phyloP scores from a whole-genome alignment of 2,797 vertebrate species.

The Ispidina picta region DNA sequence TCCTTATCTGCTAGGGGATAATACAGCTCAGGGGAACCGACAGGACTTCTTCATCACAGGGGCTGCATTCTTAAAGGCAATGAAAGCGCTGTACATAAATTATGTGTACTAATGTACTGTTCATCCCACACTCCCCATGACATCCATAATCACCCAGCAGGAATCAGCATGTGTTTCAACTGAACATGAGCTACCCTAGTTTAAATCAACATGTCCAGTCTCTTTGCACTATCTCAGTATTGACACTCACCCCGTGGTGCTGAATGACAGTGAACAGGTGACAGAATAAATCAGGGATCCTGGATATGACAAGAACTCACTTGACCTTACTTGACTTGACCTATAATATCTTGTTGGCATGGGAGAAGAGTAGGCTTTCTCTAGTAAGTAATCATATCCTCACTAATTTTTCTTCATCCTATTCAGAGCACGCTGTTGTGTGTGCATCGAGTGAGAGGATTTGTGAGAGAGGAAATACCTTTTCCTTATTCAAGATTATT shows the following conservation, averaged over 20 bases:
- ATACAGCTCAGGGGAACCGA: background rate
- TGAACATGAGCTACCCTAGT: background rate
- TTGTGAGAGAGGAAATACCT: constrained; percentile 5
- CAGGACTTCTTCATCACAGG: background rate
- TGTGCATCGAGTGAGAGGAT: background rate
- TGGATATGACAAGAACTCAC: constrained; percentile 57
- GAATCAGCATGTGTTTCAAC: constrained; percentile 7
- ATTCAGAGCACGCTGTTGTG: background rate
- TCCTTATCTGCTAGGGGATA: background rate
- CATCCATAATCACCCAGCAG: constrained; percentile 50
- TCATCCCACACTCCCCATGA: constrained; percentile 6
- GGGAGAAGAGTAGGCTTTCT: constrained; percentile 22
- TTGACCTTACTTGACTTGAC: constrained; percentile 66
- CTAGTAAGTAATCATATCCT: constrained; percentile 59
- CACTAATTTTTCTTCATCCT: constrained; percentile 34
- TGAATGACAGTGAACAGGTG: constrained; percentile 50
- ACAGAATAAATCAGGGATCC: constrained; percentile 59
- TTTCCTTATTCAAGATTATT: constrained; percentile 57
- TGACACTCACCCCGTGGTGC: background rate
- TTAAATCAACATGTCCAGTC: background rate
- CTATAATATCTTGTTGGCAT: constrained; percentile 39
- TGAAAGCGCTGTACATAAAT: background rate
- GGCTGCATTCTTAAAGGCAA: background rate
- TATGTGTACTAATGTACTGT: background rate
- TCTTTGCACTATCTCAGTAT: background rate